Evolutionary conservation across 2,113 vertebrate species (phyloP).

Genomic region (Otolemur garnettii): DNA sequence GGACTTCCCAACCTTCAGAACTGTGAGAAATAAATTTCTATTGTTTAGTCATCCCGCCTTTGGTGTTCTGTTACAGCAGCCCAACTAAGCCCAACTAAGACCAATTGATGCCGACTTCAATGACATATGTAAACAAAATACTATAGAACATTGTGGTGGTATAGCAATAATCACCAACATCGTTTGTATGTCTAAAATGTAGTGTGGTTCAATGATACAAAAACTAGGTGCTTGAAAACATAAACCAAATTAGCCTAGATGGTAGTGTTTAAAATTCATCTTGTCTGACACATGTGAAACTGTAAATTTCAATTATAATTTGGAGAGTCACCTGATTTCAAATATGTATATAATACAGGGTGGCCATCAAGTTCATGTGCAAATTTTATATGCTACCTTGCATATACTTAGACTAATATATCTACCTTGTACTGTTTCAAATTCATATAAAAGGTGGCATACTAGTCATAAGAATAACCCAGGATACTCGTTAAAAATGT

Average conservation of each 20-base stretch:
- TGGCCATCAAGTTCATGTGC: too few species aligned
- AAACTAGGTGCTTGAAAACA: slow-evolving; percentile 16
- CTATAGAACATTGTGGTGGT: not conserved
- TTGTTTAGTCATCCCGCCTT: not conserved
- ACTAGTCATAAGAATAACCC: not conserved
- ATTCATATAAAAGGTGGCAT: slow-evolving; percentile 8
- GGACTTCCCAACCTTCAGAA: not conserved
- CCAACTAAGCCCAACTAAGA: not conserved
- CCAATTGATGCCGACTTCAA: not conserved
- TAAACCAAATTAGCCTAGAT: not conserved
- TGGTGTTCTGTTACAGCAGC: not conserved
- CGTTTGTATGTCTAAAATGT: not conserved
- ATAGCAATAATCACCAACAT: not conserved
- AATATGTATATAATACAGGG: not conserved
- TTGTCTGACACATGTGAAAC: not conserved
- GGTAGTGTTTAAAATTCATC: not conserved
- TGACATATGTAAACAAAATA: not conserved
- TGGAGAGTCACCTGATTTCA: not conserved
- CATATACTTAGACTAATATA: not conserved
- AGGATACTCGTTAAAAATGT: not conserved
- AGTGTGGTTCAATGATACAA: not conserved
- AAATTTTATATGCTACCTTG: too few species aligned
- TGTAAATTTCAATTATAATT: slow-evolving; percentile 23
- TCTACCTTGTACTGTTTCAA: not conserved
- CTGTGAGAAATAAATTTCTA: not conserved